phyloP scores from a whole-genome alignment of 1,140 invertebrate genomes.

The Drosophila kohkoa region DNA sequence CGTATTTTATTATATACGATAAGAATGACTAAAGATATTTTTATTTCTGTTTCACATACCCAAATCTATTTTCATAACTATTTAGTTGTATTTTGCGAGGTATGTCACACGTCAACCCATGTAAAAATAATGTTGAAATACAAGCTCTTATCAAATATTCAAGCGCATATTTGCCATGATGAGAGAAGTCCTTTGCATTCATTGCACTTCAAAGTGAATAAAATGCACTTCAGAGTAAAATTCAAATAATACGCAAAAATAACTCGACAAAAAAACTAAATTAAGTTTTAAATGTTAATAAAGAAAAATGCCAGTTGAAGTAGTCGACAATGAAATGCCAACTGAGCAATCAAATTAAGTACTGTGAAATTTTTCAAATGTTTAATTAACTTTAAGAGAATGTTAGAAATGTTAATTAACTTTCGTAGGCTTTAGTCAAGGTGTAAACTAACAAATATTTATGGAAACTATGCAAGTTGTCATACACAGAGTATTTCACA shows the following conservation, averaged over 20 bases:
- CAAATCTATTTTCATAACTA: not conserved
- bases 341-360: no score
- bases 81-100: not conserved
- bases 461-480: no score
- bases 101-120: not conserved
- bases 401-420: no score
- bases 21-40: not conserved
- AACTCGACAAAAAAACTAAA: not conserved
- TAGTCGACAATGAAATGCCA: not conserved
- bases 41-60: not conserved
- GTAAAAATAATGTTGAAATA: not conserved
- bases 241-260: not conserved
- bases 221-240: not conserved
- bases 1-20: no score
- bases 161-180: conserved; percentile 9
- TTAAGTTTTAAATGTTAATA: conserved; percentile 1
- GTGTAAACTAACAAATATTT: not conserved
- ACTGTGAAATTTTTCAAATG: no score
- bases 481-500: not conserved
- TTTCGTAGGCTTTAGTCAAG: not conserved
- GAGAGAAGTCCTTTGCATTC: not conserved
- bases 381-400: no score
- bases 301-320: not conserved
- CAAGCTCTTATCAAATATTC: conserved; percentile 13
- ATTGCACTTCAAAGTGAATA: conserved; percentile 19